phyloP scores from a whole-genome alignment of 2,888 invertebrate species.

The Machimus rusticus region DNA sequence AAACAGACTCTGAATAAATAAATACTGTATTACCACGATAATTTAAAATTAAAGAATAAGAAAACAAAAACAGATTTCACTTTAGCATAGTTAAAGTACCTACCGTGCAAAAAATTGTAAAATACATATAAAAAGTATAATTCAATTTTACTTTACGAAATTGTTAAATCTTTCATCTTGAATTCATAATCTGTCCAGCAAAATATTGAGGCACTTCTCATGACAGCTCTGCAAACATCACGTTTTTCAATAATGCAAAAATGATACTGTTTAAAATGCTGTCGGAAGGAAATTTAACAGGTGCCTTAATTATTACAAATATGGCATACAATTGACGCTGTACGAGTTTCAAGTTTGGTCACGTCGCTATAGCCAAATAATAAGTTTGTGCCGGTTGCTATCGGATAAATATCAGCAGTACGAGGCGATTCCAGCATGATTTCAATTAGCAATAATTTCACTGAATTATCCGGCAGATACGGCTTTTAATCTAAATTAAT shows the following conservation, averaged over 20 bases:
- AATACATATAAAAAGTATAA: no score
- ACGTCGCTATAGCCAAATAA: not conserved
- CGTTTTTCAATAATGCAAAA: not conserved
- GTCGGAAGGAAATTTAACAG: conserved; percentile 3
- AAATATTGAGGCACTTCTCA: not conserved
- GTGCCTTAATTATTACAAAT: conserved; percentile 19
- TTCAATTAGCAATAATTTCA: conserved; percentile 43
- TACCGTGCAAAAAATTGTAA: no score
- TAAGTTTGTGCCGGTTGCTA: conserved; percentile 7
- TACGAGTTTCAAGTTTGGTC: not conserved
- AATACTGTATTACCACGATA: no score
- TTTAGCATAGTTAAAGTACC: no score
- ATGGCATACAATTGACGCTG: not conserved
- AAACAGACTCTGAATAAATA: no score
- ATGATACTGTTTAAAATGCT: not conserved
- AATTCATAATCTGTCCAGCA: no score
- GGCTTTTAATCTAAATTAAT: conserved; percentile 43
- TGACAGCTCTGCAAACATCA: not conserved
- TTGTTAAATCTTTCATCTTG: no score
- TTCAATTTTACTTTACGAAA: no score
- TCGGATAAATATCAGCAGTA: not conserved
- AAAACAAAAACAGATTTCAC: no score
- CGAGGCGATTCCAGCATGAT: conserved; percentile 17
- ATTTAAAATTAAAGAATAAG: no score
- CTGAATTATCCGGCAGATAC: conserved; percentile 36